A percentile compares a stretch with the other conserved stretches of the same genome.
These are phyloP conservation scores for Dendroctonus ponderosae DNA, from an alignment of 1,140 invertebrate genomes.

Conservation along the genomic window DNA sequence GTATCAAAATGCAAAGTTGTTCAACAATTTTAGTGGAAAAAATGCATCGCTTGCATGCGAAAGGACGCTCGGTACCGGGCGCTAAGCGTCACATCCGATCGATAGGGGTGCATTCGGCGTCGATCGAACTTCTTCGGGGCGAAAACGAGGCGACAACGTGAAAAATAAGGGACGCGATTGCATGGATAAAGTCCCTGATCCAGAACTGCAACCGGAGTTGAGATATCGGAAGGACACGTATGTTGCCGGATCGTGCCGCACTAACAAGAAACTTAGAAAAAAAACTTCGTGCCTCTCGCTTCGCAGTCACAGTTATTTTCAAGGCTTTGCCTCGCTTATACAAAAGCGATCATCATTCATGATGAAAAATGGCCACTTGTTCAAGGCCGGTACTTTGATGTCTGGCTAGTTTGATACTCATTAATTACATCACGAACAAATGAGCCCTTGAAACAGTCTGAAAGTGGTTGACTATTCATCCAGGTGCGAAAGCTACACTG, in stretches of 20 bases:
- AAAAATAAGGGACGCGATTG: slow-evolving; percentile 8
- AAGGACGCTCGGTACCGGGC: not conserved
- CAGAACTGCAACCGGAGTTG: slow-evolving; percentile 13
- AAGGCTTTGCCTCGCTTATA: too few species aligned
- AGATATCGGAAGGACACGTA: not conserved
- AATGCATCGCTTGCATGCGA: slow-evolving; percentile 1
- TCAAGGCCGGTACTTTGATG: too few species aligned
- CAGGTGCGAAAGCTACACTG: too few species aligned
- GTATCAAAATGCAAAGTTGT: not conserved
- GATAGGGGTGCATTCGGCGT: slow-evolving; percentile 17
- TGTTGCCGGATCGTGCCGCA: not conserved
- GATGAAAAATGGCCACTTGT: too few species aligned
- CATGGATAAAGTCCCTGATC: slow-evolving; percentile 16
- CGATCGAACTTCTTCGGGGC: slow-evolving; percentile 15
- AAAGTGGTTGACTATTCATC: too few species aligned
- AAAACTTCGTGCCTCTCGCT: too few species aligned
- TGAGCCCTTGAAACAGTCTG: too few species aligned
- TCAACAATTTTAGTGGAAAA: not conserved
- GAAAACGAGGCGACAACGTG: slow-evolving; percentile 1
- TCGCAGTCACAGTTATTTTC: too few species aligned
- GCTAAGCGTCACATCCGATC: slow-evolving; percentile 5
- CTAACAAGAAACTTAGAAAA: too few species aligned
- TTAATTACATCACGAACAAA: too few species aligned
- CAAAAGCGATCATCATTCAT: too few species aligned
- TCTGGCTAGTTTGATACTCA: too few species aligned